A percentile compares a stretch with the other conserved stretches of the same genome.
Evolutionary conservation across 2,113 vertebrate species (phyloP).

Genomic region (Anolis sagrei): DNA sequence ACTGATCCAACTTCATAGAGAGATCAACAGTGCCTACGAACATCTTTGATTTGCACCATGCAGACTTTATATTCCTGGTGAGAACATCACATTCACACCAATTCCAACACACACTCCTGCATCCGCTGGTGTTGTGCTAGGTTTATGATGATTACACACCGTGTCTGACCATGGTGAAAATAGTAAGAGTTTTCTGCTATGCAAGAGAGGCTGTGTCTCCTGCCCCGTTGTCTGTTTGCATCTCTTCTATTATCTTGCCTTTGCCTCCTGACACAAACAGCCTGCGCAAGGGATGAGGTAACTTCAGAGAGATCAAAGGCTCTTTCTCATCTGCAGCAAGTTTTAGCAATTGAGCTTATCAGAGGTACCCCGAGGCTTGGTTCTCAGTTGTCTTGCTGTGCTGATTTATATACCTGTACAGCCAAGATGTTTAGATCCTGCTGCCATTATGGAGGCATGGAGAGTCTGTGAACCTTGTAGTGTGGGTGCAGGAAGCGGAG

Average conservation of each 20-base stretch:
- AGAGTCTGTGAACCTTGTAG: not conserved
- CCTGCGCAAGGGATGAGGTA: slow-evolving; percentile 32
- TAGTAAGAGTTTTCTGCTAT: not conserved
- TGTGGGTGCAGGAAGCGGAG: not conserved
- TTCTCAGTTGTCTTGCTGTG: slow-evolving; percentile 16
- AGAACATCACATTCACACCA: not conserved
- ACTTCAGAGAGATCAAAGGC: slow-evolving; percentile 36
- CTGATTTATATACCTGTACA: slow-evolving; percentile 30
- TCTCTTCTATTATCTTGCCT: slow-evolving; percentile 18
- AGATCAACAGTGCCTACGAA: too few species aligned
- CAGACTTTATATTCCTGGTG: not conserved
- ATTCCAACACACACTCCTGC: not conserved
- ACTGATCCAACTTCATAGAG: not conserved
- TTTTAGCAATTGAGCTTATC: slow-evolving; percentile 37
- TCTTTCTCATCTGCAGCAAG: slow-evolving; percentile 19
- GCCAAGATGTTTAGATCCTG: slow-evolving; percentile 18
- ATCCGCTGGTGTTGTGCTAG: not conserved
- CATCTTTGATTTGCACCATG: not conserved
- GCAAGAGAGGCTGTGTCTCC: not conserved
- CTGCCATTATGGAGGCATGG: slow-evolving; percentile 7
- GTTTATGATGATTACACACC: not conserved
- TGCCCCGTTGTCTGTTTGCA: slow-evolving; percentile 9
- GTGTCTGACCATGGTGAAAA: not conserved
- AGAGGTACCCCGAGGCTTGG: slow-evolving; percentile 16
- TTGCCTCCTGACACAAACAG: slow-evolving; percentile 33